Percentiles rank a stretch among this genome's conserved stretches.
Conservation (phyloP, 2,888 invertebrate genomes). For the Anorthoa munda region DNA sequence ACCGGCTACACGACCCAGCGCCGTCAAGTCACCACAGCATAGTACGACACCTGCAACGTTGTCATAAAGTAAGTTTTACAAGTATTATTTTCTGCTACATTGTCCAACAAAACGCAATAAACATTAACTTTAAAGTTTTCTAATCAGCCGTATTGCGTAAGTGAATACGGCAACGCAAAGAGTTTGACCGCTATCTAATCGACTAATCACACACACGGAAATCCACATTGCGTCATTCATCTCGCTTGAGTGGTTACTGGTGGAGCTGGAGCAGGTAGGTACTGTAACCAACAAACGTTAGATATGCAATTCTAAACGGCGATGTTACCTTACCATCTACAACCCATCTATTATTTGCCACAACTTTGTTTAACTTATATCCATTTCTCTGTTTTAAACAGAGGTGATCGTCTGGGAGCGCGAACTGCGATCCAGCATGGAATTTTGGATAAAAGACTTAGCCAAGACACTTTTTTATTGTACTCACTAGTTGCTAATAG, state of each 20-base stretch:
- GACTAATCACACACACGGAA: too few relatives aligned
- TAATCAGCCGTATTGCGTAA: too few relatives aligned
- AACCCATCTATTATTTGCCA: too few relatives aligned
- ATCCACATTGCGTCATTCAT: too few relatives aligned
- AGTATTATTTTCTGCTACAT: not conserved
- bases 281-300: not conserved
- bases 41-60: slow-evolving; percentile 93
- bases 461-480: not conserved
- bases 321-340: too few relatives aligned
- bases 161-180: too few relatives aligned
- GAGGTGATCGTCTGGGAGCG: not conserved
- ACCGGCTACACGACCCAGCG: slow-evolving; percentile 98
- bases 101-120: too few relatives aligned
- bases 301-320: too few relatives aligned
- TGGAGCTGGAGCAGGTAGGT: not conserved
- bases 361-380: too few relatives aligned
- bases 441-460: not conserved
- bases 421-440: not conserved
- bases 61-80: not conserved
- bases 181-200: too few relatives aligned
- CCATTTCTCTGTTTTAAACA: not conserved
- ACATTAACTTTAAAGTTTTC: too few relatives aligned
- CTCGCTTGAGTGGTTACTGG: too few relatives aligned
- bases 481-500: not conserved
- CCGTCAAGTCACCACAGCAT: slow-evolving; percentile 95